Evolutionary conservation across 2,888 invertebrate species (phyloP), one percentile per base, ranked within the genome.

Genomic region (Tuberolachnus salignus): DNA sequence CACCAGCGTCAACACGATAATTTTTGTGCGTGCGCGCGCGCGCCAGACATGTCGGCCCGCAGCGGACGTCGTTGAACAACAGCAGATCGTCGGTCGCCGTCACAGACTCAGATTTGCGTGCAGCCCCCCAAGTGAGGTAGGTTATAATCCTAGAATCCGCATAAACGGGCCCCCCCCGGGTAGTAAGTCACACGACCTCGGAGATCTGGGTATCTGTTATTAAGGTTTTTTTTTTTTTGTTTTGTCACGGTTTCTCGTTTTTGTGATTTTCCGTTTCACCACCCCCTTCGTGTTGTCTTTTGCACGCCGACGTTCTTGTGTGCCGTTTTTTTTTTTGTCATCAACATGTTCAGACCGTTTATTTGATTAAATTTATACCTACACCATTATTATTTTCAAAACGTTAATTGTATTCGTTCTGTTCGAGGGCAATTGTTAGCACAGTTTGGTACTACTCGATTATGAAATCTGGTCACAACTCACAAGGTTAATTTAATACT

Each of bases 11-110:
- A 34, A 57, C 66, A 26, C 55, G 23, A 19, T 57, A n/a, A 26
- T 14, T 26, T 46, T 66, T 53, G 23, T 34, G 42, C 42, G 10
- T 69, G 69, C 14, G 42, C 53, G 10, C 19, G 9, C 19, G 49
- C 49, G 49, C 49, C 19, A 34, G 53, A 9, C 55, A 75, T 75
- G 75, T 66, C 64, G 55, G 75, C 55, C 55, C 19, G 9, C 66
- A 26, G 3, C 66, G 19, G 34, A 59, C 59, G 49, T 49, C 42
- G 69, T 78, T 78, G 69, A 78, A 57, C 67, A 3, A 10, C 49
- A 51, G 21, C 59, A 59, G n/a, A 67, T 3, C 9, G 19, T 23
- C 61, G 34, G 34, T 46, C 44, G 23, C 59, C n/a, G 53, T 53
- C 69, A 53, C 70, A 16, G 21, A 59, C 10, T 61, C 34, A 0